Conservation (phyloP, 2,797 vertebrate genomes). For the Protosalanx chinensis region DNA sequence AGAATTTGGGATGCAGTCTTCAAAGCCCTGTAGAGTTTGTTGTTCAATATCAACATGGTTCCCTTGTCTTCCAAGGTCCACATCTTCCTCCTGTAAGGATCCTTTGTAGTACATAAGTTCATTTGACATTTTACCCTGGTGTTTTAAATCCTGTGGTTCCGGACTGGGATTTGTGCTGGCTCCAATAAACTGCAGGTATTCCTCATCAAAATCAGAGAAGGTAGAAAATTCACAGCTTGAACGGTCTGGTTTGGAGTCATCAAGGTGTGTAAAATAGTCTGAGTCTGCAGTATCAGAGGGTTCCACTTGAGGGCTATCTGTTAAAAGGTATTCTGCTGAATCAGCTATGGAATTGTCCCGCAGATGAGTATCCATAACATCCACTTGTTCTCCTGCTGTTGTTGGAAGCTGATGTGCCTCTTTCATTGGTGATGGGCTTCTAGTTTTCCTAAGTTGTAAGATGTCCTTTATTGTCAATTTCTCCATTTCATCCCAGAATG, state of each 20-base stretch:
- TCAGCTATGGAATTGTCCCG: conserved; percentile 15
- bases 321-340: conserved; percentile 24
- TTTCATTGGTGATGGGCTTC: conserved; percentile 21
- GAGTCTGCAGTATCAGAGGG: conserved; percentile 65
- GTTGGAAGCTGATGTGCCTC: conserved; percentile 27
- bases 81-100: conserved; percentile 34
- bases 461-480: conserved; percentile 79
- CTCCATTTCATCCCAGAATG: conserved; percentile 81
- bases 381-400: neutral
- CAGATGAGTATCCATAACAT: conserved; percentile 8
- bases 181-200: conserved; percentile 56
- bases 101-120: conserved; percentile 22
- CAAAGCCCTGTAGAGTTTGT: conserved; percentile 21
- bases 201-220: conserved; percentile 72
- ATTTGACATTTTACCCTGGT: conserved; percentile 16
- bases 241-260: conserved; percentile 68
- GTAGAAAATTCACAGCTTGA: conserved; percentile 72
- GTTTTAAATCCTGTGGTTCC: conserved; percentile 41
- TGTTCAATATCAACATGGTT: conserved; percentile 46
- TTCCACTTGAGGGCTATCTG: conserved; percentile 47
- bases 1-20: conserved; percentile 26
- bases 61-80: conserved; percentile 35
- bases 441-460: conserved; percentile 62
- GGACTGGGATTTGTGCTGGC: conserved; percentile 55
- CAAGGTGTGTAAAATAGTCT: conserved; percentile 71